Conservation (phyloP, 2,113 vertebrate species). For the Actenoides lindsayi region DNA sequence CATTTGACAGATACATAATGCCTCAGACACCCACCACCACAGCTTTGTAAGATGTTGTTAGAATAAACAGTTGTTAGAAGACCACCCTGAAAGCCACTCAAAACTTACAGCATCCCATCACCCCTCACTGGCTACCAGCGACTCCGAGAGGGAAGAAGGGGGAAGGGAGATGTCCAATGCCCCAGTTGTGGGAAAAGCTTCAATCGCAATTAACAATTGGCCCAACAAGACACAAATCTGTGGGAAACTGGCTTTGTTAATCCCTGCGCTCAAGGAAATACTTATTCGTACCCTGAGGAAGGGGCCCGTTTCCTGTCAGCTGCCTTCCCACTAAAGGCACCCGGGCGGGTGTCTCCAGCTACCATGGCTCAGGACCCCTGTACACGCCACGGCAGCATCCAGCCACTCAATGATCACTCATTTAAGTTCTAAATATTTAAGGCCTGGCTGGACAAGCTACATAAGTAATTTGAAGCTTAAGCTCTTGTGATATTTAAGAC, state of each 20-base stretch:
- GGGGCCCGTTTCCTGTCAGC: constrained; percentile 53
- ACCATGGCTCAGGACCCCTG: not conserved
- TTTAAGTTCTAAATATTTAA: not conserved
- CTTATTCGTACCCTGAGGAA: not conserved
- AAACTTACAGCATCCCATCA: not conserved
- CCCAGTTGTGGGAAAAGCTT: constrained; percentile 21
- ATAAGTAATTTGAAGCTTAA: not conserved
- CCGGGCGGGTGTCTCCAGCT: not conserved
- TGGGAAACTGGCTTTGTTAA: constrained; percentile 40
- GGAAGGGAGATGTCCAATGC: not conserved
- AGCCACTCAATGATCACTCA: not conserved
- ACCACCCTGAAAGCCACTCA: not conserved
- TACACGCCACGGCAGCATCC: not conserved
- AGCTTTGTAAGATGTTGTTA: not conserved
- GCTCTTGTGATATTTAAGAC: not conserved
- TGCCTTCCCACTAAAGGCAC: constrained; percentile 1
- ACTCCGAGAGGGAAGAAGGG: not conserved
- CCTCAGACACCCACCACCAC: not conserved
- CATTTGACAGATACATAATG: not conserved
- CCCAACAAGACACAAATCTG: not conserved
- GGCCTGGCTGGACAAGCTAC: not conserved
- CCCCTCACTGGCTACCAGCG: not conserved
- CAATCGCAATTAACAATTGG: not conserved
- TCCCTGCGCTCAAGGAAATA: constrained; percentile 19
- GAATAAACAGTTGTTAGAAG: not conserved